These are phyloP conservation scores for Pachyuromys duprasi DNA, from an alignment of 2,797 vertebrate species.

Conservation along the genomic window DNA sequence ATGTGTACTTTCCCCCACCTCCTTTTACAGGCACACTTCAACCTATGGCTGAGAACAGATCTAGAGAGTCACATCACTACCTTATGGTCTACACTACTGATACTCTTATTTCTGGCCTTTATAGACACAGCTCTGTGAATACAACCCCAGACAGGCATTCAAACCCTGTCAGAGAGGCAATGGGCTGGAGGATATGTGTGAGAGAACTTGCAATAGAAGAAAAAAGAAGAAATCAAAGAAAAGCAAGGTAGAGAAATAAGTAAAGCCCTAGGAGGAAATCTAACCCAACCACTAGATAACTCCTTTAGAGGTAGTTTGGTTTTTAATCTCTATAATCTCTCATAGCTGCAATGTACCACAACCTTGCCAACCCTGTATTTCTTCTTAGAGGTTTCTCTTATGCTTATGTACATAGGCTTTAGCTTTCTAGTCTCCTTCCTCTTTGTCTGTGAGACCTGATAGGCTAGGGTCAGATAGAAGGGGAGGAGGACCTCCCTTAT, in stretches of 20 bases:
- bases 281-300: not conserved
- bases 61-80: not conserved
- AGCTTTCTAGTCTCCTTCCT: not conserved
- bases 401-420: not conserved
- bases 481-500: too few species aligned
- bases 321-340: not conserved
- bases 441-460: not conserved
- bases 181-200: not conserved
- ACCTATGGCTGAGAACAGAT: not conserved
- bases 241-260: not conserved
- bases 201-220: not conserved
- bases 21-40: not conserved
- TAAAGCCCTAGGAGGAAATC: not conserved
- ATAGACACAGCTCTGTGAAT: not conserved
- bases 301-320: not conserved
- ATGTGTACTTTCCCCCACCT: rapidly evolving
- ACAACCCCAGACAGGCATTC: not conserved
- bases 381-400: not conserved
- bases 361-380: not conserved
- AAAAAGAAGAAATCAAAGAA: not conserved
- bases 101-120: constrained; percentile 1
- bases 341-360: not conserved
- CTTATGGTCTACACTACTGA: not conserved
- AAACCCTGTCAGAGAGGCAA: not conserved
- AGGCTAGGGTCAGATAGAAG: too few species aligned